Conservation (phyloP, 2,797 vertebrate species). For the Lycodopsis pacificus region DNA sequence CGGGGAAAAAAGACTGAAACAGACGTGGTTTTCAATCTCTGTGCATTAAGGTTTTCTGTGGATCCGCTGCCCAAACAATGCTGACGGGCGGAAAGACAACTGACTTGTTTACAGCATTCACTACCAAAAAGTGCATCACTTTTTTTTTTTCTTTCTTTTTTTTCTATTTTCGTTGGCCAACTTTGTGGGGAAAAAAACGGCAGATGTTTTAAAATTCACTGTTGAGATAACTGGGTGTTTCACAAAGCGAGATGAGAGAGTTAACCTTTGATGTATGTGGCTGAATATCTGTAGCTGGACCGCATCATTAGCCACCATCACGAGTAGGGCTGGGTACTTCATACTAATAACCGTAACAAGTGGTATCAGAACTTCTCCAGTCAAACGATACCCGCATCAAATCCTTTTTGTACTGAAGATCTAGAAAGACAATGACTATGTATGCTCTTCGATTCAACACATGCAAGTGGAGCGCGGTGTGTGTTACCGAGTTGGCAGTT, state of each 20-base stretch:
- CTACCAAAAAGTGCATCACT: conserved; percentile 79
- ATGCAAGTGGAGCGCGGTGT: too few species aligned
- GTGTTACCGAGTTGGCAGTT: too few species aligned
- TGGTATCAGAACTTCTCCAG: neutral
- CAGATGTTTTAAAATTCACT: neutral
- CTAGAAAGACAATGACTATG: neutral
- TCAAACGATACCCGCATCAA: neutral
- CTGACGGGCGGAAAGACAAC: conserved; percentile 21
- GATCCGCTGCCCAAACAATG: conserved; percentile 4
- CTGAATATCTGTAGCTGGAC: neutral
- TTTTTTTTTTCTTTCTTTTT: conserved; percentile 39
- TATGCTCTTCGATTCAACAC: neutral
- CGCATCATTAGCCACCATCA: neutral
- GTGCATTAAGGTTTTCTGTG: conserved; percentile 1
- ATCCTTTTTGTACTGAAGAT: neutral
- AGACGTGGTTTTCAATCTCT: conserved; percentile 21
- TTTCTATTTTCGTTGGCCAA: neutral
- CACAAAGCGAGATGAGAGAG: conserved; percentile 10
- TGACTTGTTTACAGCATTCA: conserved; percentile 78
- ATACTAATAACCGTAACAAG: neutral
- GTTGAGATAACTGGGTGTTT: neutral
- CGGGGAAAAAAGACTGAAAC: conserved; percentile 12
- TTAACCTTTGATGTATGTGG: neutral
- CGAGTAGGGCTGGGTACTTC: neutral
- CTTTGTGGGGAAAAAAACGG: neutral